Base-by-base conservation (phyloP, 2,888 invertebrate species). In the Morpho helenor region DNA sequence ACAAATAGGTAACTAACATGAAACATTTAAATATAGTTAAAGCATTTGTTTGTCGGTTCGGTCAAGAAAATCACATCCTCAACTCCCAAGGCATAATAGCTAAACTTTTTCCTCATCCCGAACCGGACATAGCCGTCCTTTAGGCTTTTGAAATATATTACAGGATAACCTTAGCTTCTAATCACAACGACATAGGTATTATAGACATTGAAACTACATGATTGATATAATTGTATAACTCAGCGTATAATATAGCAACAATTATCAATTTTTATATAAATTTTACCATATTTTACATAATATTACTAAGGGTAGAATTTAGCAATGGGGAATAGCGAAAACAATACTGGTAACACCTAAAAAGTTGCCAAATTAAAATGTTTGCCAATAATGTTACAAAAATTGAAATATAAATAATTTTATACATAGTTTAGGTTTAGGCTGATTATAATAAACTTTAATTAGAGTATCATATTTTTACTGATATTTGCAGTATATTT, bases 1-100 rank as follows among this genome's bases (percentile, higher is more conserved):
- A 85, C 80, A 81, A 77, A 79, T 79, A 75, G 76, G 76, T 82
- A 76, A 78, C 73, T 81, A 82, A 83, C 80, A 75, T 82, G 85
- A 80, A 88, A 87, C 82, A 84, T 87, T 89, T 82, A 87, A 82
- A 79, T 76, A 73, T 90, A 89, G 80, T 89, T 90, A 90, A 89
- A 89, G 89, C 89, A 87, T 89, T 87, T 81, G 71, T 80, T 67
- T 80, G 84, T 81, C 80, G 76, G 68, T 72, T 73, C 82, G 78
- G 77, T 73, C 69, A 79, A 73, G 73, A 71, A 65, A 68, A 62
- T 63, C 7, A n/a, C 48, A 42, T 60, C 60, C 40, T 56, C 46
- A 41, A 22, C 43, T 48, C 39, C 49, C 55, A 54, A 51, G 41
- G 48, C 45, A 16, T 39, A 40, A 23, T 51, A 54, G 50, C 52